A percentile compares a stretch with the other conserved stretches of the same genome.
Conservation (phyloP, 53 echinoderm and acorn worm genomes). For the Henricia sp. region DNA sequence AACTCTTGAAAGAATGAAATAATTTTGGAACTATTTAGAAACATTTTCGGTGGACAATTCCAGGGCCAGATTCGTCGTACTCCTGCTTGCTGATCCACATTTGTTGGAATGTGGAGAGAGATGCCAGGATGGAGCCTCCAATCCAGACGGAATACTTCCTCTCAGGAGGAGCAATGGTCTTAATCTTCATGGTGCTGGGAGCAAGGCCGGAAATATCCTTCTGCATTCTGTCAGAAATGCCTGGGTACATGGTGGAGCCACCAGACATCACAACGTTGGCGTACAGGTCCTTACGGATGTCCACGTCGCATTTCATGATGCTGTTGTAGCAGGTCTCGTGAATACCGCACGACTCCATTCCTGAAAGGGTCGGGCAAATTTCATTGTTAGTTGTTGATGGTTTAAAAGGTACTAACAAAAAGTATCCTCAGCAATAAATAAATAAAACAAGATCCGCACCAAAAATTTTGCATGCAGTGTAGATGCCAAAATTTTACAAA, state of each 20-base stretch:
- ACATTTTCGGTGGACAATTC: constrained; percentile 80
- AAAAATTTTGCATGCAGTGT: no score
- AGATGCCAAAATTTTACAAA: no score
- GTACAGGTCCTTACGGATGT: constrained; percentile 96
- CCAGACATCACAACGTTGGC: constrained; percentile 92
- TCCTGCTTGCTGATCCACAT: constrained; percentile 97
- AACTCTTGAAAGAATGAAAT: neutral
- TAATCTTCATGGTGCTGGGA: constrained; percentile 98
- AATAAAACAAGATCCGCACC: neutral
- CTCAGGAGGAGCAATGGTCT: constrained; percentile 95
- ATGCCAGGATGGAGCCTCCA: no score
- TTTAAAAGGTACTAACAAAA: neutral
- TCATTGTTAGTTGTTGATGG: neutral
- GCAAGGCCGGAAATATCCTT: constrained; percentile 93
- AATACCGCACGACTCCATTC: constrained; percentile 87
- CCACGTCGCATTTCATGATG: constrained; percentile 98
- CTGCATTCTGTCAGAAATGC: constrained; percentile 94
- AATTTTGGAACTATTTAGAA: constrained; percentile 54
- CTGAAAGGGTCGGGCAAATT: neutral
- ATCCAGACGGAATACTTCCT: no score
- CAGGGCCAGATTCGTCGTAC: constrained; percentile 82
- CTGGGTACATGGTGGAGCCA: constrained; percentile 95
- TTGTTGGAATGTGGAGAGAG: constrained; percentile 90
- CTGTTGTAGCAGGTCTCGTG: constrained; percentile 93
- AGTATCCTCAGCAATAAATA: neutral